Base-by-base conservation (phyloP, 2,113 vertebrate genomes). In the Chionodraco myersi region DNA sequence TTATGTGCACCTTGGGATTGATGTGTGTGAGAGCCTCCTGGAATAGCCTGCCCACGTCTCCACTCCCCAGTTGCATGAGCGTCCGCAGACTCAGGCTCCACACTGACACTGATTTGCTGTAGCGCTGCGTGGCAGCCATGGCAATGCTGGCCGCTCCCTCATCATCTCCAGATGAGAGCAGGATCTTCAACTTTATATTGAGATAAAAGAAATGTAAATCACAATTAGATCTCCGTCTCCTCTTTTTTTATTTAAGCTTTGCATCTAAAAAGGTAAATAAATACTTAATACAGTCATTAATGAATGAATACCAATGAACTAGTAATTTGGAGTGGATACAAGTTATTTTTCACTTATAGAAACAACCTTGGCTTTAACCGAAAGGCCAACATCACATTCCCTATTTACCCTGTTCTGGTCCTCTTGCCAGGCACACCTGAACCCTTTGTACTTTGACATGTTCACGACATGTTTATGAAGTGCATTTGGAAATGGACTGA, bases 61-160 rank as follows among this genome's bases (percentile, higher is more conserved):
- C 78, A 1, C 90, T 95, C 73, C 94, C 87, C 85, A 96, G 80
- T 10, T 88, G 84, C 47, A 96, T 93, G n/a, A 98, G 85, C 30
- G 95, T 92, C 90, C 84, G 94, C 92, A 99, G 90, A 81, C 96
- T 94, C 82, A 90, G 72, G 83, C 92, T 93, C 98, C 98, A 99
- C 10, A 12, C 87, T 0, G 92, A 88, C 73, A 93, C 90, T 0
- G 96, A 97, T 49, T 93, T 90, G 80, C 91, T 93, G 85, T 96
- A 97, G 53, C 63, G 84, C 51, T 86, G 80, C 0, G 92, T 91
- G 63, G 95, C 96, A 52, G 92, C 92, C 56, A 91, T 90, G 75
- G 95, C 95, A 49, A 97, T 93, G n/a, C 93, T 88, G 2, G 85
- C 73, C 7, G 95, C 96, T 69, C 92, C 90, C 75, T 94, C 94